Evolutionary conservation across 2,888 invertebrate species (phyloP).

Genomic region (Leucophenga maculata): DNA sequence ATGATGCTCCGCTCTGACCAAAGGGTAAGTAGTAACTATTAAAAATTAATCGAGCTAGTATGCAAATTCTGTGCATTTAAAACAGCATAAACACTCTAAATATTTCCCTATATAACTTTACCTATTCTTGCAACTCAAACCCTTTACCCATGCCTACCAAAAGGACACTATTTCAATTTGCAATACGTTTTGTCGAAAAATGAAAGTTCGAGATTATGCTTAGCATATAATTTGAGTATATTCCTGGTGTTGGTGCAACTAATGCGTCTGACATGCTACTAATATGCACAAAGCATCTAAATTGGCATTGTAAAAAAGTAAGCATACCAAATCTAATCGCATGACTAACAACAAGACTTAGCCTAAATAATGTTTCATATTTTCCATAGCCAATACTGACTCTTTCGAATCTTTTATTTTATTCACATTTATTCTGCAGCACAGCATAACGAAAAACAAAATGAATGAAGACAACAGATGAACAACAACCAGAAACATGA

Average conservation of each 20-base stretch:
- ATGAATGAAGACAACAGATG: not conserved
- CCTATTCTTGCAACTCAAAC: not conserved
- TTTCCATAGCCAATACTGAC: too few relatives aligned
- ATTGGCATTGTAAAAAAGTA: not conserved
- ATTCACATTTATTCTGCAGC: not conserved
- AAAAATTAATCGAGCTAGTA: not conserved
- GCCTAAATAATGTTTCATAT: too few relatives aligned
- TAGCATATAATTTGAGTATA: conserved; percentile 2
- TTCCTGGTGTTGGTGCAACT: conserved; percentile 21
- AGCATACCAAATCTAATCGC: too few relatives aligned
- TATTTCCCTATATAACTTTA: not conserved
- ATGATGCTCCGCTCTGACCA: conserved; percentile 71
- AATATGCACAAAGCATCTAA: not conserved
- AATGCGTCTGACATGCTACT: conserved; percentile 4
- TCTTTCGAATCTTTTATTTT: not conserved
- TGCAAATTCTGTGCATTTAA: not conserved
- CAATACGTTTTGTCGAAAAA: conserved; percentile 11
- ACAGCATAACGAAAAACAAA: conserved; percentile 9
- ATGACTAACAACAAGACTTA: too few relatives aligned
- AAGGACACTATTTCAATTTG: conserved; percentile 18
- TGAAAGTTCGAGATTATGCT: not conserved
- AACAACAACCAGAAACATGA: conserved; percentile 27
- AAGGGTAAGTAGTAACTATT: conserved; percentile 63
- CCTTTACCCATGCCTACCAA: conserved; percentile 14
- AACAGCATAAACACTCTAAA: not conserved